These are phyloP conservation scores for Zosterops borbonicus DNA, from an alignment of 2,113 vertebrate genomes.

Conservation along the genomic window DNA sequence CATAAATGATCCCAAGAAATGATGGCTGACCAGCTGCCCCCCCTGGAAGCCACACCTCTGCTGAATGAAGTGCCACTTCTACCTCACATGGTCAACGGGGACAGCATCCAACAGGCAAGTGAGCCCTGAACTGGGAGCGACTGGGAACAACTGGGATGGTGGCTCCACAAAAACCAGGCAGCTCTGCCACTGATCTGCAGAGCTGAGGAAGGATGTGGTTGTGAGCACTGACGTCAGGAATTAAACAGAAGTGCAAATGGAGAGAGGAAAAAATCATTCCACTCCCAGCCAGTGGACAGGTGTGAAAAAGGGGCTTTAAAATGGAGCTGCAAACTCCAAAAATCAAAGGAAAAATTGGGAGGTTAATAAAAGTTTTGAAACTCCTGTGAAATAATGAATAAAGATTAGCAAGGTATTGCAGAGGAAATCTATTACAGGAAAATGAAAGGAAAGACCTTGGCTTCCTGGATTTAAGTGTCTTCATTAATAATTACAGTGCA, in stretches of 20 bases:
- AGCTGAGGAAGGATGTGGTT: background rate
- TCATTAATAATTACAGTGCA: background rate
- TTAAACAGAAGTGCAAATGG: background rate
- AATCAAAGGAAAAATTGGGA: background rate
- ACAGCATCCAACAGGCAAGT: conserved; percentile 77
- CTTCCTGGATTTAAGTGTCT: conserved; percentile 8
- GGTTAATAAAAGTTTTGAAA: background rate
- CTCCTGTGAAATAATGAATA: background rate
- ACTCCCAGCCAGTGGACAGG: rapidly evolving
- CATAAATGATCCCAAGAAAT: conserved; percentile 75
- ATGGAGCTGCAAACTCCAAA: background rate
- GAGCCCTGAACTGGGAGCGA: background rate
- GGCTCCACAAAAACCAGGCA: background rate
- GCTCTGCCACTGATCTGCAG: rapidly evolving
- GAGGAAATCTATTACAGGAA: background rate
- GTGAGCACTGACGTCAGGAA: background rate
- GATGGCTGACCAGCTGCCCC: conserved; percentile 81
- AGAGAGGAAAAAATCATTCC: background rate
- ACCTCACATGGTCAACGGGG: conserved; percentile 77
- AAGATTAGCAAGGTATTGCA: background rate
- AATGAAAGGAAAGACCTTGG: background rate
- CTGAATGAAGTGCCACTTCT: conserved; percentile 78
- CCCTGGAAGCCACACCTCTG: conserved; percentile 72
- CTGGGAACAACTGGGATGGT: background rate
- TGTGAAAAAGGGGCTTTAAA: background rate